Evolutionary conservation across 2,888 invertebrate genomes (phyloP).

Genomic region (Pherbina coryleti): DNA sequence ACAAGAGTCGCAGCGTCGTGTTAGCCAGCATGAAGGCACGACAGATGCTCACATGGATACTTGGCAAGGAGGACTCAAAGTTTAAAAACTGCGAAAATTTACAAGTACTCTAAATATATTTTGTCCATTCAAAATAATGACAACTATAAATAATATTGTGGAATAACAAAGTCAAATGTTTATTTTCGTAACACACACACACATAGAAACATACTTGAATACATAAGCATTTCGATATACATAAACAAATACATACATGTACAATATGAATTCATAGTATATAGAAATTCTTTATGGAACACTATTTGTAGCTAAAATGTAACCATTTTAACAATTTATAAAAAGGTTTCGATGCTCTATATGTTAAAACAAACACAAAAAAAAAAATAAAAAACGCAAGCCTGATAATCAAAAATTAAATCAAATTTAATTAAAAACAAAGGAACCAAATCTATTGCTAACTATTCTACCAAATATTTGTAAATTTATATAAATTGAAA

Average conservation of each 20-base stretch:
- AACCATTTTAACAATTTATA: slow-evolving; percentile 14
- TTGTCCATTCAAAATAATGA: background rate
- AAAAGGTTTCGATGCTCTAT: slow-evolving; percentile 23
- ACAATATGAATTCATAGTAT: background rate
- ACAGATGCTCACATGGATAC: slow-evolving; percentile 92
- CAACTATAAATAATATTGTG: slow-evolving; percentile 14
- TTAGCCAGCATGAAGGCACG: slow-evolving; percentile 90
- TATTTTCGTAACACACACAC: background rate
- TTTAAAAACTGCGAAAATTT: slow-evolving; percentile 93
- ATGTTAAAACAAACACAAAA: slow-evolving; percentile 20
- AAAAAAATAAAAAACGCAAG: slow-evolving; percentile 47
- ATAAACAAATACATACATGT: background rate
- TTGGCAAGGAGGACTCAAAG: slow-evolving; percentile 91
- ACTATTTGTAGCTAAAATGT: background rate
- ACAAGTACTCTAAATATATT: slow-evolving; percentile 79
- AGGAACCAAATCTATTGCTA: slow-evolving; percentile 23
- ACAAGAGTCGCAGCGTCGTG: slow-evolving; percentile 86
- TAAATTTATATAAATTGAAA: slow-evolving; percentile 1
- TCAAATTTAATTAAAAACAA: slow-evolving; percentile 60
- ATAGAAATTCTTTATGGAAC: background rate
- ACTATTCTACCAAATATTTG: background rate
- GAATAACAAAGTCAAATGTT: background rate
- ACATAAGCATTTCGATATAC: background rate
- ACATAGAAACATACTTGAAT: background rate
- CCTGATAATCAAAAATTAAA: slow-evolving; percentile 67